Evolutionary conservation across 2,113 vertebrate genomes (phyloP).

Genomic region (Opisthocomus hoazin): DNA sequence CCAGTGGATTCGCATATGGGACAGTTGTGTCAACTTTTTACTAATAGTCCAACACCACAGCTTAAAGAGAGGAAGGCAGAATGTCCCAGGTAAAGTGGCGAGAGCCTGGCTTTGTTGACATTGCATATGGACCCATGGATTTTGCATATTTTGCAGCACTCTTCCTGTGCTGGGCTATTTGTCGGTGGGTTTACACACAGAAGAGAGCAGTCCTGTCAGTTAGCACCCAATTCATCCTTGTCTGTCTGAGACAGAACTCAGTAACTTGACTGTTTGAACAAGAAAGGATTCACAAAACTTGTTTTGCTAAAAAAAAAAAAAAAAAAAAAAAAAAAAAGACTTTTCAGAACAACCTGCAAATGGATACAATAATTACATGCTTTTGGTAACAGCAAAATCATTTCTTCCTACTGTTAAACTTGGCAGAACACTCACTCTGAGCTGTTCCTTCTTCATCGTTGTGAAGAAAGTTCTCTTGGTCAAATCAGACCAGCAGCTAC

Average conservation of each 20-base stretch:
- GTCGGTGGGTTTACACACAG: background rate
- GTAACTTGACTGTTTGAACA: background rate
- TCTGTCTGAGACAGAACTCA: background rate
- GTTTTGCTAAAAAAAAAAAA: background rate
- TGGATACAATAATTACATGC: background rate
- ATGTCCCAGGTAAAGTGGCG: background rate
- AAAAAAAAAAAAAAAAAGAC: background rate
- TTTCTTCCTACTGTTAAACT: background rate
- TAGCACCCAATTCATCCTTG: background rate
- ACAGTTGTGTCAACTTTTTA: constrained; percentile 69
- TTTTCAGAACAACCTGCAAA: background rate
- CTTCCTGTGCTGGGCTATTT: background rate
- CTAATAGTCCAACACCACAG: background rate
- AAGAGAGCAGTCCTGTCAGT: background rate
- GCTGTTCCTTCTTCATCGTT: background rate
- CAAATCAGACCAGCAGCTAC: background rate
- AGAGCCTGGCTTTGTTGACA: background rate
- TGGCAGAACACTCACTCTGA: background rate
- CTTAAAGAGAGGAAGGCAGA: background rate
- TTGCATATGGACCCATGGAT: background rate
- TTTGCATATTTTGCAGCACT: background rate
- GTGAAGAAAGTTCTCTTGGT: background rate
- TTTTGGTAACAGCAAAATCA: background rate
- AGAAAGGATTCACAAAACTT: background rate
- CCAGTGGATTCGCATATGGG: constrained; percentile 41